Evolutionary conservation across 37 sponge, comb jelly and placozoan genomes (phyloP).

Genomic region (Cliona cf. orientalis): DNA sequence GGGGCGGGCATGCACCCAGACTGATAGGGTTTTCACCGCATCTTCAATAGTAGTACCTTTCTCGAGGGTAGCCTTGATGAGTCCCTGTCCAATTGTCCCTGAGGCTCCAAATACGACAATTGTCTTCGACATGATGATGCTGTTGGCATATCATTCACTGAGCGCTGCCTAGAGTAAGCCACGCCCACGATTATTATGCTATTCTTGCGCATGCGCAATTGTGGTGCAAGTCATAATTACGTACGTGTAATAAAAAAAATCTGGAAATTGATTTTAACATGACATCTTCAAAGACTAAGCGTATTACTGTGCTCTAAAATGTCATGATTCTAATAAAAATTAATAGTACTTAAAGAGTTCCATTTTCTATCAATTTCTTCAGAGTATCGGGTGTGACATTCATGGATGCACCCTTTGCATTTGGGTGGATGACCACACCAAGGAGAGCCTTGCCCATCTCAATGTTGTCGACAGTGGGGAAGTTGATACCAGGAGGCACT

Average conservation of each 20-base stretch:
- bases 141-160: no score
- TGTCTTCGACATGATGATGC: constrained; percentile 1
- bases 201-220: no score
- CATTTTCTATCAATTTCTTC: not conserved
- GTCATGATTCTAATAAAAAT: no score
- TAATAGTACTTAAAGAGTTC: constrained; percentile 4
- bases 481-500: not conserved
- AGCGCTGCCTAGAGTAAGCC: no score
- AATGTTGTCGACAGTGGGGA: not conserved
- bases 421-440: not conserved
- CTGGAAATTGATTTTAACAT: no score
- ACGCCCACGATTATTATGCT: no score
- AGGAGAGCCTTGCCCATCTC: constrained; percentile 1
- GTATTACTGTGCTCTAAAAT: no score
- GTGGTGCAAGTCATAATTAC: no score
- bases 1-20: not conserved
- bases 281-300: no score
- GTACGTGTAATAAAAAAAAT: no score
- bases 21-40: no score
- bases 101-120: constrained; percentile 30
- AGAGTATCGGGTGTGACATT: not conserved
- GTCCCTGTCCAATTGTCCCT: constrained; percentile 24
- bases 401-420: not conserved
- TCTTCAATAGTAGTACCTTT: no score
- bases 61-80: constrained; percentile 5